Conservation (phyloP, 2,888 invertebrate genomes). For the Aproaerema taeniolella region DNA sequence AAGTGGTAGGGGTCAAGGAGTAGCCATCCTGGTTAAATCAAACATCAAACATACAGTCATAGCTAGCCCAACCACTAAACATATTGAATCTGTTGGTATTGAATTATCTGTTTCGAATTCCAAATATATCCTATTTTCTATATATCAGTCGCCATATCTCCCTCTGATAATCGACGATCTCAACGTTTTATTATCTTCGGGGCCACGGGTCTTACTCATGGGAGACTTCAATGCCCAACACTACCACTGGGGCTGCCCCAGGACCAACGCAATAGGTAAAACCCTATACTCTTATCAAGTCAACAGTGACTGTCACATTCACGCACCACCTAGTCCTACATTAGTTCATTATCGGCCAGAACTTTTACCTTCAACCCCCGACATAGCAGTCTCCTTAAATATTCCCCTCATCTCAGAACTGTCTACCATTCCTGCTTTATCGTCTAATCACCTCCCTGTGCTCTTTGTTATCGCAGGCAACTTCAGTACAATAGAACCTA, state of each 20-base stretch:
- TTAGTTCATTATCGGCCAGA: constrained; percentile 4
- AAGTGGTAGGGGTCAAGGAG: constrained; percentile 10
- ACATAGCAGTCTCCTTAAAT: constrained; percentile 1
- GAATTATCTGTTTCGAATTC: neutral
- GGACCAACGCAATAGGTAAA: constrained; percentile 3
- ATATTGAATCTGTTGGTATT: constrained; percentile 3
- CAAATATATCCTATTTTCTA: neutral
- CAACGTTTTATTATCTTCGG: constrained; percentile 2
- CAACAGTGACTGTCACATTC: neutral
- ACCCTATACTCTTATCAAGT: constrained; percentile 7
- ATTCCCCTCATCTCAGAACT: neutral
- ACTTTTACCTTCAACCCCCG: constrained; percentile 4
- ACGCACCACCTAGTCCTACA: constrained; percentile 1
- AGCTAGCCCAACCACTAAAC: neutral
- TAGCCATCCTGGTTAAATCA: constrained; percentile 3
- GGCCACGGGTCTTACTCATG: constrained; percentile 4
- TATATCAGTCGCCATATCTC: constrained; percentile 13
- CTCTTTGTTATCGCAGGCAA: neutral
- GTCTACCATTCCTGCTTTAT: constrained; percentile 3
- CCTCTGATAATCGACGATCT: constrained; percentile 2
- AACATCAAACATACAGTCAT: constrained; percentile 1
- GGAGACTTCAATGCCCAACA: constrained; percentile 16
- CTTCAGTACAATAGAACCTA: neutral
- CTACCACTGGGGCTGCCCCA: neutral
- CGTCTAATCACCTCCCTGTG: constrained; percentile 13